These are phyloP conservation scores for Dynastes maya DNA, from an alignment of 2,888 invertebrate genomes.

Conservation along the genomic window DNA sequence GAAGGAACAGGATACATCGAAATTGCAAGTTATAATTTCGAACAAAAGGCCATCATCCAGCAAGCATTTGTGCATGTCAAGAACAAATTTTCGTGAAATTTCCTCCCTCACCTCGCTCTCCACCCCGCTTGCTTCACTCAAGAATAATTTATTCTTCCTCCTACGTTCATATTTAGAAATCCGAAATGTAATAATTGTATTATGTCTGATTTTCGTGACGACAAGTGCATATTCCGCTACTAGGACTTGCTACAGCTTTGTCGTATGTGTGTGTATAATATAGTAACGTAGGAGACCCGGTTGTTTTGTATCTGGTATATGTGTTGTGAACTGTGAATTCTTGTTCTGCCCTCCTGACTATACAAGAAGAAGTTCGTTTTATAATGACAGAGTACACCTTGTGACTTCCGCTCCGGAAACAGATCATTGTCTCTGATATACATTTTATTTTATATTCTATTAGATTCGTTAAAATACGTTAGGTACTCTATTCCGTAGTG, in stretches of 20 bases:
- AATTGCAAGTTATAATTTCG: constrained; percentile 6
- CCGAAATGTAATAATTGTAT: background rate
- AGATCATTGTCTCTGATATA: constrained; percentile 66
- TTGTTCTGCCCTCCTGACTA: constrained; percentile 38
- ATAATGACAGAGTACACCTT: constrained; percentile 65
- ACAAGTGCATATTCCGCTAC: background rate
- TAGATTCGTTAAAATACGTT: constrained; percentile 40
- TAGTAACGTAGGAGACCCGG: background rate
- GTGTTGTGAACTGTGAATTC: constrained; percentile 33
- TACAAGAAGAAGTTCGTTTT: constrained; percentile 60
- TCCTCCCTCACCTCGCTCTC: background rate
- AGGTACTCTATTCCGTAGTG: background rate
- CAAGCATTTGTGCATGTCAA: constrained; percentile 12
- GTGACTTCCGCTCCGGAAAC: constrained; percentile 66
- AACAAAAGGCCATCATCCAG: constrained; percentile 5
- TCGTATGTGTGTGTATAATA: background rate
- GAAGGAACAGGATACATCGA: constrained; percentile 7
- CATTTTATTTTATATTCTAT: constrained; percentile 53
- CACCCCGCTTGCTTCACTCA: background rate
- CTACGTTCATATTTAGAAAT: background rate
- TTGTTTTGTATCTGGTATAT: constrained; percentile 13
- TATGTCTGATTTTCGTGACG: constrained; percentile 10
- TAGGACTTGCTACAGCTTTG: background rate
- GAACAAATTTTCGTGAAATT: constrained; percentile 8
- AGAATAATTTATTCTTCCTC: background rate